Conservation (phyloP, 2,113 vertebrate genomes). For the Lasiurus cinereus region DNA sequence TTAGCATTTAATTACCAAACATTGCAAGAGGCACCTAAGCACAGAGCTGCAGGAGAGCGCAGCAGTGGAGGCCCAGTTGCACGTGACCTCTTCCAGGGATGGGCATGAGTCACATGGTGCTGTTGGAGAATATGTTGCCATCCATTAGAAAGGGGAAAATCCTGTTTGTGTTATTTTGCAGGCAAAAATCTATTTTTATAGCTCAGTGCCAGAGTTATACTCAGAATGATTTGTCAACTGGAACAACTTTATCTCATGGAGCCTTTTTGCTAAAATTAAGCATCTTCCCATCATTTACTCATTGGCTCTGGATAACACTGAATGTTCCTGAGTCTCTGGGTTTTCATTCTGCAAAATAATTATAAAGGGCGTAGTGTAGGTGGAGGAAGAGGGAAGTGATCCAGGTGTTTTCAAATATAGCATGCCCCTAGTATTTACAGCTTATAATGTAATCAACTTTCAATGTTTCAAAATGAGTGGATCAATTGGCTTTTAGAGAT, state of each 20-base stretch:
- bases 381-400: not conserved
- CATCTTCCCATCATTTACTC: not conserved
- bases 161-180: not conserved
- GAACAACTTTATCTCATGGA: not conserved
- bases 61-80: not conserved
- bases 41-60: not conserved
- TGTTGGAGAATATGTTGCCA: not conserved
- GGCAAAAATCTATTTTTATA: not conserved
- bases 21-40: constrained; percentile 24
- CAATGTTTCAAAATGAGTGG: not conserved
- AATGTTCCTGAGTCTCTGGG: not conserved
- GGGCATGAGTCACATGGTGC: accelerated
- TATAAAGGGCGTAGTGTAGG: not conserved
- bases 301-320: not conserved
- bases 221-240: not conserved
- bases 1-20: constrained; percentile 84
- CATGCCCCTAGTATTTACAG: not conserved
- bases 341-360: not conserved
- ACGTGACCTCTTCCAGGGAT: not conserved
- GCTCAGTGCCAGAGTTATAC: not conserved
- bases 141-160: not conserved
- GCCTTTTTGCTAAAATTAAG: not conserved
- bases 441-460: not conserved
- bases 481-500: not conserved
- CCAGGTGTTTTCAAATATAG: not conserved